Percentiles rank a stretch among this genome's conserved stretches.
Evolutionary conservation across 2,797 vertebrate genomes (phyloP).

Genomic region (Gambusia yucatana): DNA sequence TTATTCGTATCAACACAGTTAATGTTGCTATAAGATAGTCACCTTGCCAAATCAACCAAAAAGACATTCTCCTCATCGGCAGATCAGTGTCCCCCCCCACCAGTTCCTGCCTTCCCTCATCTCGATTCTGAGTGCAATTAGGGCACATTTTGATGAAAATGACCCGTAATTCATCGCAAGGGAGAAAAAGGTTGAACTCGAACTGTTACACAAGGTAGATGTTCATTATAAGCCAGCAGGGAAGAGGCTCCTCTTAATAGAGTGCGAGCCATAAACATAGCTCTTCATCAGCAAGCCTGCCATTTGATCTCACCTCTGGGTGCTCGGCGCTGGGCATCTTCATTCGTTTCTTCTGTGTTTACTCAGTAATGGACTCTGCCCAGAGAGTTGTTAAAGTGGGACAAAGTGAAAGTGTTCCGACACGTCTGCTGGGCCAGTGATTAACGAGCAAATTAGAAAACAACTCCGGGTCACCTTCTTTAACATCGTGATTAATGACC

Average conservation of each 20-base stretch:
- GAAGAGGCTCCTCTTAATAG: slow-evolving; percentile 74
- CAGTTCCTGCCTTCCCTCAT: not conserved
- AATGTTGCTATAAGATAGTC: slow-evolving; percentile 71
- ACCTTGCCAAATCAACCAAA: slow-evolving; percentile 73
- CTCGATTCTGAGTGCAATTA: slow-evolving; percentile 70
- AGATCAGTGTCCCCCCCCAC: slow-evolving; percentile 16
- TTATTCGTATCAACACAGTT: slow-evolving; percentile 66
- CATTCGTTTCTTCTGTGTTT: slow-evolving; percentile 74
- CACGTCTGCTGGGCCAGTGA: slow-evolving; percentile 63
- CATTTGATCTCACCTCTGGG: slow-evolving; percentile 78
- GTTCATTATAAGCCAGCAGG: slow-evolving; percentile 79
- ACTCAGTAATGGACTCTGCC: slow-evolving; percentile 77
- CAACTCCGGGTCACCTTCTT: slow-evolving; percentile 76
- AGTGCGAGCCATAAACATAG: slow-evolving; percentile 76
- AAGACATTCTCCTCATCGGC: slow-evolving; percentile 52
- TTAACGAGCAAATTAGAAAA: slow-evolving; percentile 76
- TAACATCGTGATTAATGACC: slow-evolving; percentile 69
- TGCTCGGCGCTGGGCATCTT: slow-evolving; percentile 61
- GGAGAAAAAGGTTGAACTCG: slow-evolving; percentile 47
- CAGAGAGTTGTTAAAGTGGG: slow-evolving; percentile 67
- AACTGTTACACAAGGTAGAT: slow-evolving; percentile 71
- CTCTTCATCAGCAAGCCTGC: slow-evolving; percentile 73
- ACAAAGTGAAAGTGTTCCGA: slow-evolving; percentile 61
- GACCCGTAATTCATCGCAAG: slow-evolving; percentile 69
- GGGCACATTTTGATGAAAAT: slow-evolving; percentile 72